phyloP scores from a whole-genome alignment of 2,888 invertebrate genomes.

The Apodemia hepburni region DNA sequence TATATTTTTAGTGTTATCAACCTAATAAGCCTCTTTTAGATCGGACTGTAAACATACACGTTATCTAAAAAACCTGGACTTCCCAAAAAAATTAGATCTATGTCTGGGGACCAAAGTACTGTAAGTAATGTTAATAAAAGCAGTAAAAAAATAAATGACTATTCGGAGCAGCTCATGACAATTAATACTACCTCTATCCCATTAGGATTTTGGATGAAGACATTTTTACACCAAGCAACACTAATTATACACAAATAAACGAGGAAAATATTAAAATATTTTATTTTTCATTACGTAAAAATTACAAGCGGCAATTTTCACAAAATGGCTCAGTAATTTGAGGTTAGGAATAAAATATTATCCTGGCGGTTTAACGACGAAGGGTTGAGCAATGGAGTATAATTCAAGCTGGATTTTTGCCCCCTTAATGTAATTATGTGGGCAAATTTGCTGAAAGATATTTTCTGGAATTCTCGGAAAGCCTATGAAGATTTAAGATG shows the following conservation, averaged over 20 bases:
- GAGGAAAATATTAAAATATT: conserved; percentile 14
- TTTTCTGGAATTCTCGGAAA: background rate
- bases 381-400: conserved; percentile 7
- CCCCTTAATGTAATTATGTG: conserved; percentile 7
- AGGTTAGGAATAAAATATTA: conserved; percentile 53
- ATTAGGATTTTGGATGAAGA: no score
- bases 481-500: background rate
- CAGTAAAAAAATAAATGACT: no score
- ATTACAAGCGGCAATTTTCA: conserved; percentile 60
- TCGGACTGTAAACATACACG: no score
- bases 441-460: background rate
- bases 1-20: no score
- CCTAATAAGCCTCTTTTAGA: no score
- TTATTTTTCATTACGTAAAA: conserved; percentile 36
- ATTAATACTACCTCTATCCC: no score
- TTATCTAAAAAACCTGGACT: no score
- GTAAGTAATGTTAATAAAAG: no score
- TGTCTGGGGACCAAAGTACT: no score
- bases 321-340: conserved; percentile 47
- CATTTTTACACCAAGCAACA: no score
- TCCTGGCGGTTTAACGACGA: conserved; percentile 30
- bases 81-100: no score
- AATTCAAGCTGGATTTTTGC: conserved; percentile 3
- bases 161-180: no score
- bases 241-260: background rate